A percentile compares a stretch with the other conserved stretches of the same genome.
Evolutionary conservation across 2,113 vertebrate genomes (phyloP).

Genomic region (Chloropsis hardwickii): DNA sequence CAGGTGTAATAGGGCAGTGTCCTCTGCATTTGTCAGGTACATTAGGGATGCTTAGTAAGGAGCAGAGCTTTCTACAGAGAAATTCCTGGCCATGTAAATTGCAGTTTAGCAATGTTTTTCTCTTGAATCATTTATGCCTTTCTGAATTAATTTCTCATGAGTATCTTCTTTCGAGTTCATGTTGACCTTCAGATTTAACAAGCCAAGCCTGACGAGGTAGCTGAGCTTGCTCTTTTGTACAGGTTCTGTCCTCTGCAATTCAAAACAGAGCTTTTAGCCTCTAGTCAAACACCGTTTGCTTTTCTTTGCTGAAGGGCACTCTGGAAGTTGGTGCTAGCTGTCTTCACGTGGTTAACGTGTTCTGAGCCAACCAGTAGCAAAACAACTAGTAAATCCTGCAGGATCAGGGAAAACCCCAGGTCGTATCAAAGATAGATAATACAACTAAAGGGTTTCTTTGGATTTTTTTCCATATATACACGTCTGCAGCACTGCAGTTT

Average conservation of each 20-base stretch:
- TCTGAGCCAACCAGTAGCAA: neutral
- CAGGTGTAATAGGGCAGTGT: neutral
- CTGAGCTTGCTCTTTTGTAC: neutral
- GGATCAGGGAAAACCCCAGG: neutral
- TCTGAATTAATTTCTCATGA: conserved; percentile 54
- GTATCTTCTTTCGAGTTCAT: neutral
- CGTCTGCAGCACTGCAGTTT: neutral
- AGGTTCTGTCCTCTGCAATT: neutral
- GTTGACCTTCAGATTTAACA: neutral
- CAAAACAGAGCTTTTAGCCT: neutral
- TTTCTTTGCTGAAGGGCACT: neutral
- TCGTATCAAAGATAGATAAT: neutral
- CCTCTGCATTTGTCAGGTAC: neutral
- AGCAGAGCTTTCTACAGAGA: neutral
- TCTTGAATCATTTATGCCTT: conserved; percentile 50
- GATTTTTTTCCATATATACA: neutral
- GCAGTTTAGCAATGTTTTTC: neutral
- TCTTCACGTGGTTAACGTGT: neutral
- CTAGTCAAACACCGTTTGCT: neutral
- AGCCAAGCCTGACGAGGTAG: neutral
- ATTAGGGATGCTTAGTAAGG: neutral
- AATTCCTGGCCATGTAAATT: neutral
- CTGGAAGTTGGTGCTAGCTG: neutral
- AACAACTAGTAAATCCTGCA: neutral
- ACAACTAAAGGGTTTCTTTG: neutral